Base-by-base conservation (phyloP, 2,797 vertebrate species). In the Enteromius paludinosus region DNA sequence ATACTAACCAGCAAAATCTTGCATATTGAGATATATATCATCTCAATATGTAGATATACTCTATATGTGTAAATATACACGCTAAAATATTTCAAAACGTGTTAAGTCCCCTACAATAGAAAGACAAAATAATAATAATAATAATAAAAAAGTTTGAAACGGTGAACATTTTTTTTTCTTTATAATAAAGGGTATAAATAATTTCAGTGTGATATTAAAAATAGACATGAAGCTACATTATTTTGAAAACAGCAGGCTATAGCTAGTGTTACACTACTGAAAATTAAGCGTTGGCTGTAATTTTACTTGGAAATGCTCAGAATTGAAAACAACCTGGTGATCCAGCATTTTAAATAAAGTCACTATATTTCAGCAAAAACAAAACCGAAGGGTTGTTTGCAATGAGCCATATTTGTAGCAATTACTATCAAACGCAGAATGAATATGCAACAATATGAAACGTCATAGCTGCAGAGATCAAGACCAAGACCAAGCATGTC, bases 371-470 rank as follows among this genome's bases (percentile, higher is more conserved):
- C 18, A 25, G 3, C 3, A 56, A 12, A 23, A 59, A 23, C n/a
- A 23, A 56, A 56, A 56, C 3, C 11, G 20, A 56, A 25, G 10
- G 25, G 23, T 12, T 23, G 12, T 5, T 28, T 25, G 56, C 56
- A 25, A 61, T 61, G 4, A 28, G 28, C 65, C 49, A 56, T 41
- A 69, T 69, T 69, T 59, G 49, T 12, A 56, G 49, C 17, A 59
- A 61, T 33, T 71, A 33, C 28, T 10, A 18, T 33, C 17, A 25
- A 38, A 65, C 64, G 23, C 43, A 14, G 11, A 41, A 25, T 47
- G 62, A 72, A 80, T 62, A 25, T 62, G 41, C 45, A 45, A 2
- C 70, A 49, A 35, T 49, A 33, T 20, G 5, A 49, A 71, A 80
- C 1, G 30, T 49, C 54, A 81, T 10, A n/a, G 38, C 23, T 38